phyloP scores from a whole-genome alignment of 1,140 invertebrate species.

The Coelopa frigida region DNA sequence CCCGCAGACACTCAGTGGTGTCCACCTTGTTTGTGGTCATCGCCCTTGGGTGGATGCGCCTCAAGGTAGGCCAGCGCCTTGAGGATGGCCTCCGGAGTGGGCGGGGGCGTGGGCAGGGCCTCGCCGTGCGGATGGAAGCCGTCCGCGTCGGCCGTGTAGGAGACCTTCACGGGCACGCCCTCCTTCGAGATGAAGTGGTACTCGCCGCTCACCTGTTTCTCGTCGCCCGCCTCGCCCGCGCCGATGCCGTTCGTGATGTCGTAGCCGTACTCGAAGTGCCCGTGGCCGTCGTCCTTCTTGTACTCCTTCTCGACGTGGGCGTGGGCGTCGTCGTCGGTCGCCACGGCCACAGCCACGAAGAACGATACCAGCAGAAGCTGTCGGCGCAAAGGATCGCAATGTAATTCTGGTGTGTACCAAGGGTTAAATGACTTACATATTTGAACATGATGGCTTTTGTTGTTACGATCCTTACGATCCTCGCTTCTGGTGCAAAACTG shows the following conservation, averaged over 20 bases:
- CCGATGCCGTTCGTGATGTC: conserved; percentile 31
- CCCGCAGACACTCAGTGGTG: too few relatives aligned
- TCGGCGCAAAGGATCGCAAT: too few relatives aligned
- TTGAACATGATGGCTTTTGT: too few relatives aligned
- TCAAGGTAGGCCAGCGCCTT: conserved; percentile 43
- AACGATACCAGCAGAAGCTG: conserved; percentile 1
- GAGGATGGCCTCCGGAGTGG: conserved; percentile 12
- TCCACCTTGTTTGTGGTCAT: too few relatives aligned
- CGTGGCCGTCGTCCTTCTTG: conserved; percentile 28
- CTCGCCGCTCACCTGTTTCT: conserved; percentile 30
- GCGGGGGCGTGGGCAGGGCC: conserved; percentile 37
- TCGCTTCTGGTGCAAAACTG: too few relatives aligned
- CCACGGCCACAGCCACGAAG: conserved; percentile 15
- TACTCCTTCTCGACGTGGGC: conserved; percentile 22
- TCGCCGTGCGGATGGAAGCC: conserved; percentile 47
- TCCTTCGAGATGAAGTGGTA: conserved; percentile 38
- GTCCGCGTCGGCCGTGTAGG: conserved; percentile 47
- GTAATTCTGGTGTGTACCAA: too few relatives aligned
- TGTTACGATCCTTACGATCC: too few relatives aligned
- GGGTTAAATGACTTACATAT: too few relatives aligned
- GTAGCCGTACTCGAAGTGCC: conserved; percentile 27
- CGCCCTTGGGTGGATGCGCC: conserved; percentile 15
- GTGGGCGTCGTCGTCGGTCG: conserved; percentile 29
- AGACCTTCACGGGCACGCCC: conserved; percentile 34
- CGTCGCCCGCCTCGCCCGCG: conserved; percentile 26